phyloP scores from a whole-genome alignment of 2,113 vertebrate genomes.

The Triplophysa siluroides region DNA sequence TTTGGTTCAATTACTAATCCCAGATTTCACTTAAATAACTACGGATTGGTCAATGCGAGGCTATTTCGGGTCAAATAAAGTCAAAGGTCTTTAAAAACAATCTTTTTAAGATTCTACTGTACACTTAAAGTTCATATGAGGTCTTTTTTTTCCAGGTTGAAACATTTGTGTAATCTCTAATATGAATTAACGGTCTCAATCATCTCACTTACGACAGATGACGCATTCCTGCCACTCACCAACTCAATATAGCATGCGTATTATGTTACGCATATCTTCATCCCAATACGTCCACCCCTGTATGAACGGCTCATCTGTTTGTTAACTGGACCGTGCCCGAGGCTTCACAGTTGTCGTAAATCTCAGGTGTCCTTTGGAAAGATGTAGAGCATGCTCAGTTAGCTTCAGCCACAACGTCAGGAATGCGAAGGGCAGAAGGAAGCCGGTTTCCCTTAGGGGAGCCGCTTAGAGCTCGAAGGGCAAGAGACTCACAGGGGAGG shows the following conservation, averaged over 20 bases:
- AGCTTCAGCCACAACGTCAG: conserved; percentile 44
- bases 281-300: neutral
- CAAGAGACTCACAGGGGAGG: conserved; percentile 29
- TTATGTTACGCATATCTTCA: neutral
- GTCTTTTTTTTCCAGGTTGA: too few species aligned
- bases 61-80: too few species aligned
- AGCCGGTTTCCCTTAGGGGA: conserved; percentile 42
- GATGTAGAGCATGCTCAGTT: conserved; percentile 48
- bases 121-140: neutral
- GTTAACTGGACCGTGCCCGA: conserved; percentile 53
- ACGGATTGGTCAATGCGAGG: too few species aligned
- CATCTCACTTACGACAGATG: neutral
- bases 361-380: conserved; percentile 61
- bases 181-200: neutral
- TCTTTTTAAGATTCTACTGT: too few species aligned
- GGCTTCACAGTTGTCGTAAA: conserved; percentile 27
- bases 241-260: neutral
- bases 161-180: neutral
- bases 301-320: conserved; percentile 38
- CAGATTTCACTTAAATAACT: too few species aligned
- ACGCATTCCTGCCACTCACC: neutral
- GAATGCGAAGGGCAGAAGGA: conserved; percentile 55
- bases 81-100: too few species aligned
- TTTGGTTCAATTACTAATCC: too few species aligned
- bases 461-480: conserved; percentile 18